Base-by-base conservation (phyloP, 2,113 vertebrate genomes). In the Saguinus imperator region DNA sequence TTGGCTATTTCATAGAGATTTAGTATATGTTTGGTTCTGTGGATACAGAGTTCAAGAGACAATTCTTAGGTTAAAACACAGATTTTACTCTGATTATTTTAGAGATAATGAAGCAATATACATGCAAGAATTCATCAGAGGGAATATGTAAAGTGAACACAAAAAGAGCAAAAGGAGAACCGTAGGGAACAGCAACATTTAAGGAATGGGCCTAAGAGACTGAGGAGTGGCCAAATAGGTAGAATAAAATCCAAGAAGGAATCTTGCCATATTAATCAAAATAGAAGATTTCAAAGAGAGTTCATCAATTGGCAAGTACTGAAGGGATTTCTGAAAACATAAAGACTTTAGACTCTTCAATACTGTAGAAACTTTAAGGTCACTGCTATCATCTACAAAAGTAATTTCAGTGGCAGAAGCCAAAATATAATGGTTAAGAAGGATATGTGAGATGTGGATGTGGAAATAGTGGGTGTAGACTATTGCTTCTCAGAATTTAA, bases 1-100 rank as follows among this genome's bases (percentile, higher is more conserved):
- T 35, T 94, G 87, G 68, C n/a, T 84, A 32, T 84, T 96, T 94
- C 29, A 57, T 77, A 84, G 25, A 5, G 37, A 95, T 94, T 95
- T 84, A 58, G 12, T 72, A 75, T 23, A 12, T 8, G 21, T 66
- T 85, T 89, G 37, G 27, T 29, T 80, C 14, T 81, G 12, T 40
- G 37, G 18, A 82, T 66, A 35, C 64, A 45, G 64, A 70, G 37
- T 57, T 89, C 27, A 94, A 50, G 57, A 87, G 18, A 61, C 12
- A 70, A 21, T 45, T 73, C 5, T 82, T 77, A 82, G 21, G 10
- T 83, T 96, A 68, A 95, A 81, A 76, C n/a, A 77, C 2, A 29
- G 18, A 93, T 92, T 85, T 83, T 4, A 72, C 29, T 90, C 17
- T 73, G 23, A 52, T 84, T 32, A 45, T 58, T 57, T 1, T 40